These are phyloP conservation scores for Cyprinodon diabolis DNA, from an alignment of 2,797 vertebrate species.

Conservation along the genomic window DNA sequence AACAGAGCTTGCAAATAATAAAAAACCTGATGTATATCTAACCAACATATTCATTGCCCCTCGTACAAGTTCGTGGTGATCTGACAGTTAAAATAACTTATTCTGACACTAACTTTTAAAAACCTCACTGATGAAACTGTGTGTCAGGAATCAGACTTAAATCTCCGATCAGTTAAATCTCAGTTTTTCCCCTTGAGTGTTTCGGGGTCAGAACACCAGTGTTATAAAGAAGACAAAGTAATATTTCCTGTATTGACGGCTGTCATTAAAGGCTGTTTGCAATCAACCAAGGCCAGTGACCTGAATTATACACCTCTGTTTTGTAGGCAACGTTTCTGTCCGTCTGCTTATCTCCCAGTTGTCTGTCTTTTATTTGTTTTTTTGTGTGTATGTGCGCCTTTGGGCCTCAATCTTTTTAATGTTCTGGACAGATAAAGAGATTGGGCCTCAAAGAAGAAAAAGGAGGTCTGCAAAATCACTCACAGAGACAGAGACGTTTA, in stretches of 20 bases:
- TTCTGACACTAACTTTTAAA: not conserved
- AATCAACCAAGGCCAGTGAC: slow-evolving; percentile 36
- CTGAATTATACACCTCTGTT: slow-evolving; percentile 42
- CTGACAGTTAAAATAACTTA: not conserved
- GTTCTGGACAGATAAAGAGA: slow-evolving; percentile 71
- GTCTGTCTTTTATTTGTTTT: slow-evolving; percentile 30
- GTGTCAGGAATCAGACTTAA: not conserved
- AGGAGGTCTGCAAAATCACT: slow-evolving; percentile 46
- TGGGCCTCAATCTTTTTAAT: slow-evolving; percentile 67
- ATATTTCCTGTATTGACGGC: slow-evolving; percentile 18
- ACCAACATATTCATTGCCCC: no score
- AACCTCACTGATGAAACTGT: not conserved
- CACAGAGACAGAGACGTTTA: slow-evolving; percentile 11
- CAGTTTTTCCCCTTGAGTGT: not conserved
- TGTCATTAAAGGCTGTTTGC: slow-evolving; percentile 16
- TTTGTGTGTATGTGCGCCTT: slow-evolving; percentile 30
- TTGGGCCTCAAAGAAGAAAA: slow-evolving; percentile 42
- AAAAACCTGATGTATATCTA: no score
- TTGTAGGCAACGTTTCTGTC: slow-evolving; percentile 22
- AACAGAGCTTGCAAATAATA: no score
- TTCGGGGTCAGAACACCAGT: slow-evolving; percentile 2
- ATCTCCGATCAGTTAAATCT: not conserved
- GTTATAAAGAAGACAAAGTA: not conserved
- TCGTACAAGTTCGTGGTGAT: not conserved
- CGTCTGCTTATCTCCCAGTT: slow-evolving; percentile 34